Base-by-base conservation (phyloP, 2,113 vertebrate species). In the Semnornis frantzii region DNA sequence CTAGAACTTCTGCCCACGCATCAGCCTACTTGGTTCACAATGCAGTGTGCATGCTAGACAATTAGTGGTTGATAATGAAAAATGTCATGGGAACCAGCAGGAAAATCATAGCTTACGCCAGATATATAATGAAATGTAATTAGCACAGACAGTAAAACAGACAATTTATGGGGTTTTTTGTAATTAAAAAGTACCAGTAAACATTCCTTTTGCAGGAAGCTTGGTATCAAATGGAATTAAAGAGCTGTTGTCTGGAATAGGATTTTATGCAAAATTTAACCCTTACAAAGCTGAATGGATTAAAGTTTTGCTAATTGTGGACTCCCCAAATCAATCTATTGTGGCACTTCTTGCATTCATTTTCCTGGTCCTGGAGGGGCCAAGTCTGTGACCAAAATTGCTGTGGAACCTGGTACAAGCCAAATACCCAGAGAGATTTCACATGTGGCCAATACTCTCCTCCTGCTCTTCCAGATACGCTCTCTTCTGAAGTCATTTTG, bases 91-190 rank as follows among this genome's bases (percentile, higher is more conserved):
- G 97, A 98, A 98, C 97, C 96, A 97, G 97, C 83, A 95, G 93
- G 96, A 97, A 98, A 98, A 98, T 98, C 97, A 98, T 96, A 97
- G 95, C 97, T 97, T 97, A 97, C 95, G 97, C 89, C 95, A 97
- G 97, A 97, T 95, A 96, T 92, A 95, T 97, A 97, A 98, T 97
- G 97, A 97, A 97, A 94, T 95, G 97, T 96, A 98, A 98, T 98
- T 98, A 98, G 97, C 95, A 92, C 95, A 97, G 97, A 96, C 96
- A 98, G 98, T 97, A 98, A 98, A 97, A 97, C 97, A 98, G 97
- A 97, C 96, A 97, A 97, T 98, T 98, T 98, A 96, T 96, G 94
- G 70, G 4, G 3, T 66, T 90, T 92, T 92, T 94, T 2, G 25
- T 97, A 97, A 98, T 97, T 97, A 97, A 96, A 97, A 98, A 95